Conservation (phyloP, 2,888 invertebrate species). For the Meteorus cinctellus region DNA sequence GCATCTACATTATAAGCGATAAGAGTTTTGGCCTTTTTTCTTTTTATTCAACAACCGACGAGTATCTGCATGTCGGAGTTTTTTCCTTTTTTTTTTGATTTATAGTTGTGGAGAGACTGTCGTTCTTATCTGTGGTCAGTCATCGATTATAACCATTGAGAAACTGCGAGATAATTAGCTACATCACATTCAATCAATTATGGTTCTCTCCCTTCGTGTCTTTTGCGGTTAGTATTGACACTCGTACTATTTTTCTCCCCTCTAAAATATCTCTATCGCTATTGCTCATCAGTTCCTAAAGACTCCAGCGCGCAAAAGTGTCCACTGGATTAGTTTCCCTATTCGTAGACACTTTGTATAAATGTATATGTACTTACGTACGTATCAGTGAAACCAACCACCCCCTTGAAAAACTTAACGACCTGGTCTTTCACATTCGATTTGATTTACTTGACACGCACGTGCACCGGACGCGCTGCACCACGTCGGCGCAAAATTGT, state of each 20-base stretch:
- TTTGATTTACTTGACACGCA: constrained; percentile 62
- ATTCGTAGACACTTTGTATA: not conserved
- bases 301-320: not conserved
- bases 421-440: constrained; percentile 46
- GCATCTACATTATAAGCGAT: constrained; percentile 32
- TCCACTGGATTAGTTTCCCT: not conserved
- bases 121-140: constrained; percentile 37
- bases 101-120: constrained; percentile 43
- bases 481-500: constrained; percentile 50
- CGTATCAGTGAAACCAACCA: not conserved
- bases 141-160: constrained; percentile 58
- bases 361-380: not conserved
- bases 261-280: constrained; percentile 1
- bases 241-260: not conserved
- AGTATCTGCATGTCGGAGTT: constrained; percentile 32
- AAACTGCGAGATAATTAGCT: constrained; percentile 56
- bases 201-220: not conserved
- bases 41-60: constrained; percentile 36
- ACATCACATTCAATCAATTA: constrained; percentile 43
- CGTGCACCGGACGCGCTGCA: constrained; percentile 53
- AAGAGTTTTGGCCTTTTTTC: constrained; percentile 2
- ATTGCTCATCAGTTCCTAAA: not conserved
- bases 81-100: constrained; percentile 56
- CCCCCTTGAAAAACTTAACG: constrained; percentile 38
- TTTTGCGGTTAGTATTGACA: not conserved